Conservation (phyloP, 2,797 vertebrate species). For the Xenentodon cancila region DNA sequence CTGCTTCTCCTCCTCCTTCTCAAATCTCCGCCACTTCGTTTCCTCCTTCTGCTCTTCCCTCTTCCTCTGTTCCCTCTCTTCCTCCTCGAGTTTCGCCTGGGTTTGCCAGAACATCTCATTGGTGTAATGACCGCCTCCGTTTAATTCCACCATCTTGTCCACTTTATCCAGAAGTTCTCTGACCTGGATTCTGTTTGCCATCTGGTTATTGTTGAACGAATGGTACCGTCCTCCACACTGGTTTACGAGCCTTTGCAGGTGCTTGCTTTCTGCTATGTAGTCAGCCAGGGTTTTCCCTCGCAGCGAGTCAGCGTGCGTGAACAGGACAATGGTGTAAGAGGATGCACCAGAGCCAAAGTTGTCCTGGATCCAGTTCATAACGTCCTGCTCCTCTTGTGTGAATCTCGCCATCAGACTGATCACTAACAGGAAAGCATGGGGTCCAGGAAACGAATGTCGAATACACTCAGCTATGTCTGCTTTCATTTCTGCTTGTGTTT, state of each 20-base stretch:
- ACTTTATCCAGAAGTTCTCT: conserved; percentile 49
- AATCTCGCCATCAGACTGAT: conserved; percentile 54
- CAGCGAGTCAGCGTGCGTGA: conserved; percentile 58
- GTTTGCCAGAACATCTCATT: conserved; percentile 40
- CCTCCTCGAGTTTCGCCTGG: conserved; percentile 22
- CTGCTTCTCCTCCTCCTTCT: not conserved
- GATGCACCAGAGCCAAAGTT: conserved; percentile 35
- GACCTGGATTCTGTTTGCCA: conserved; percentile 28
- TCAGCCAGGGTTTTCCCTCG: conserved; percentile 6
- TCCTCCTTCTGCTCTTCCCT: not conserved
- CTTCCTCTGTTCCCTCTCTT: not conserved
- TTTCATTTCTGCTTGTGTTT: conserved; percentile 26
- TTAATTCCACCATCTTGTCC: conserved; percentile 29
- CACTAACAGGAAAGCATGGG: conserved; percentile 64
- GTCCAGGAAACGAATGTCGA: conserved; percentile 44
- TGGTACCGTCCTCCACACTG: conserved; percentile 47
- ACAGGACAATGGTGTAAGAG: conserved; percentile 44
- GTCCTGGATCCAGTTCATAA: conserved; percentile 56
- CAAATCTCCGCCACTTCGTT: not conserved
- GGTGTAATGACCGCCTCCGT: conserved; percentile 48
- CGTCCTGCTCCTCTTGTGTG: conserved; percentile 47
- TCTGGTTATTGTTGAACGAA: conserved; percentile 43
- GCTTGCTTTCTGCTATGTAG: conserved; percentile 12
- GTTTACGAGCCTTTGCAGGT: conserved; percentile 33
- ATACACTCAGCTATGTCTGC: conserved; percentile 23